These are phyloP conservation scores for Nezara viridula DNA, from an alignment of 2,888 invertebrate species.

Conservation along the genomic window DNA sequence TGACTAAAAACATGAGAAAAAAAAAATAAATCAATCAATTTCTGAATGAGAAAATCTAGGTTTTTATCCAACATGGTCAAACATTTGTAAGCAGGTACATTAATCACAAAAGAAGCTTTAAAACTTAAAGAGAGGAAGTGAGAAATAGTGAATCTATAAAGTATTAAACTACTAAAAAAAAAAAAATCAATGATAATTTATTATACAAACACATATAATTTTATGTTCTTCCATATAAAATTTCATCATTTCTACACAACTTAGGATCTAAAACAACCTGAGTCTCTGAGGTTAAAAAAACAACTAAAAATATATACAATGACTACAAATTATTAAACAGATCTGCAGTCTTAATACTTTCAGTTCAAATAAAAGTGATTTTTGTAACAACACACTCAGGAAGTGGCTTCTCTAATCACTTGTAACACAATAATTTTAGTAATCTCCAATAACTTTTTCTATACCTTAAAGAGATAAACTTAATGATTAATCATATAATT, in stretches of 20 bases:
- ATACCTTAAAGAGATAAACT: neutral
- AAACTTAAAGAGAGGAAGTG: neutral
- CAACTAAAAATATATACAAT: neutral
- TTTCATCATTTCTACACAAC: neutral
- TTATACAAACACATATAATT: neutral
- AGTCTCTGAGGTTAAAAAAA: neutral
- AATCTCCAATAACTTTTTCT: neutral
- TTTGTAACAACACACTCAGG: neutral
- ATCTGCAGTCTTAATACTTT: conserved; percentile 17
- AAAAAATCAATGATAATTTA: neutral
- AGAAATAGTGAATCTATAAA: neutral
- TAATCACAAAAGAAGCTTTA: neutral
- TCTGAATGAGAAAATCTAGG: neutral
- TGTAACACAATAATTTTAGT: neutral
- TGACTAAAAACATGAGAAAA: neutral
- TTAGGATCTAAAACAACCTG: neutral
- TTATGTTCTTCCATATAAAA: neutral
- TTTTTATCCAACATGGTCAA: neutral
- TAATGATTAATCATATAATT: neutral
- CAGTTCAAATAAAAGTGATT: neutral
- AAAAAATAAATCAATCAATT: neutral
- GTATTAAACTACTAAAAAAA: neutral
- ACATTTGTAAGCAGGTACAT: neutral
- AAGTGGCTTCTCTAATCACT: too few relatives aligned
- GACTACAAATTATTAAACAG: neutral